phyloP scores from a whole-genome alignment of 2,888 invertebrate genomes.

The Macaria liturata region DNA sequence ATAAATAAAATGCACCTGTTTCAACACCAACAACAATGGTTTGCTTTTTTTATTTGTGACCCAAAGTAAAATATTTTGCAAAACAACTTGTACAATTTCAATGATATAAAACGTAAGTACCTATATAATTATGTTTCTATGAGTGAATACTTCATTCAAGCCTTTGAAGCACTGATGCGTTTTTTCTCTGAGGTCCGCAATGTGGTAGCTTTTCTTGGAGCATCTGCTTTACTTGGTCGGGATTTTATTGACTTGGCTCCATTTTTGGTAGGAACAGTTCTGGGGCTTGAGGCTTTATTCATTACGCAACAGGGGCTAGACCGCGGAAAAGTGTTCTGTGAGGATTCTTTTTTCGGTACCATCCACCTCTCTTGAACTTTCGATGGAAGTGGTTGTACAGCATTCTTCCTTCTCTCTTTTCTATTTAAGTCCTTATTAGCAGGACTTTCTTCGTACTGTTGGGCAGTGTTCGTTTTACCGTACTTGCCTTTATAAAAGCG shows the following conservation, averaged over 20 bases:
- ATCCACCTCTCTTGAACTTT: constrained; percentile 43
- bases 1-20: not conserved
- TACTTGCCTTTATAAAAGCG: not conserved
- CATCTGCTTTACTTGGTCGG: constrained; percentile 45
- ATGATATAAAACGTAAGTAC: not conserved
- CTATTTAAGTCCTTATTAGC: constrained; percentile 24
- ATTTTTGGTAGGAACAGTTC: constrained; percentile 27
- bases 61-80: not conserved
- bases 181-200: constrained; percentile 25
- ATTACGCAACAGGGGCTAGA: constrained; percentile 4
- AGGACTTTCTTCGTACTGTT: constrained; percentile 42
- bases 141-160: no score
- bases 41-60: constrained; percentile 11
- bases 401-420: constrained; percentile 41
- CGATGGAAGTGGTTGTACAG: constrained; percentile 37
- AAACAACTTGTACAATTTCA: not conserved
- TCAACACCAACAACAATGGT: not conserved
- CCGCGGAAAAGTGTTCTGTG: constrained; percentile 13
- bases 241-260: constrained; percentile 22
- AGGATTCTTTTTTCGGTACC: constrained; percentile 38
- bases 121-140: not conserved
- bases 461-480: constrained; percentile 41
- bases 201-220: constrained; percentile 45
- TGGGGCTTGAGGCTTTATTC: constrained; percentile 30
- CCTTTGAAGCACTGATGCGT: no score